phyloP scores from a whole-genome alignment of 2,797 vertebrate genomes.

The Cephalopachus bancanus region DNA sequence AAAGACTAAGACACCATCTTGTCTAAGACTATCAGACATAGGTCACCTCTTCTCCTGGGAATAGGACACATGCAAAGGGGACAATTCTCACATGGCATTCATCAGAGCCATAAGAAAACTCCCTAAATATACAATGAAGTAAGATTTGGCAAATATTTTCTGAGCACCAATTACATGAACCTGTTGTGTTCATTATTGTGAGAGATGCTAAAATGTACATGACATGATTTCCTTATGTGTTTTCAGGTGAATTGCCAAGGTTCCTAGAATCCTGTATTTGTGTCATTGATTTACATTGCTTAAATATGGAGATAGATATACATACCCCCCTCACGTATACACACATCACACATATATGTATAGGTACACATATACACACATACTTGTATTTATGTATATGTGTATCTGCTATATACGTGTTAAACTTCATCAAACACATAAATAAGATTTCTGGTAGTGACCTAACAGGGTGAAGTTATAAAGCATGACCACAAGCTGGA shows the following conservation, averaged over 20 bases:
- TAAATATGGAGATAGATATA: not conserved
- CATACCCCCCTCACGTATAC: too few relatives aligned
- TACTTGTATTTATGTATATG: too few relatives aligned
- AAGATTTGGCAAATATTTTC: not conserved
- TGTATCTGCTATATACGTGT: not conserved
- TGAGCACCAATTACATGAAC: not conserved
- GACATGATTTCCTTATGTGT: not conserved
- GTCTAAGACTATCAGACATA: not conserved
- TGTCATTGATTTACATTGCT: not conserved
- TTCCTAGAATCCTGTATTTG: not conserved
- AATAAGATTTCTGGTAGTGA: not conserved
- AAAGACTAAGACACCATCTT: not conserved
- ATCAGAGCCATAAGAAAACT: conserved; percentile 10
- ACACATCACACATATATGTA: too few relatives aligned
- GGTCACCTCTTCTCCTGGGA: not conserved
- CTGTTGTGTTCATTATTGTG: not conserved
- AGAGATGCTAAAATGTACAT: not conserved
- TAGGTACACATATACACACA: not conserved
- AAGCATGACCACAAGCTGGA: not conserved
- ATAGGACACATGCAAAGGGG: not conserved
- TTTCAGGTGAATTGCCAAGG: not conserved
- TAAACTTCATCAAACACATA: not conserved
- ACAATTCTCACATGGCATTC: not conserved
- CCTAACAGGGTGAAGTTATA: not conserved
- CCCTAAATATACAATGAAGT: not conserved